phyloP scores from a whole-genome alignment of 2,113 vertebrate genomes.

The Orthochromis indermauri region DNA sequence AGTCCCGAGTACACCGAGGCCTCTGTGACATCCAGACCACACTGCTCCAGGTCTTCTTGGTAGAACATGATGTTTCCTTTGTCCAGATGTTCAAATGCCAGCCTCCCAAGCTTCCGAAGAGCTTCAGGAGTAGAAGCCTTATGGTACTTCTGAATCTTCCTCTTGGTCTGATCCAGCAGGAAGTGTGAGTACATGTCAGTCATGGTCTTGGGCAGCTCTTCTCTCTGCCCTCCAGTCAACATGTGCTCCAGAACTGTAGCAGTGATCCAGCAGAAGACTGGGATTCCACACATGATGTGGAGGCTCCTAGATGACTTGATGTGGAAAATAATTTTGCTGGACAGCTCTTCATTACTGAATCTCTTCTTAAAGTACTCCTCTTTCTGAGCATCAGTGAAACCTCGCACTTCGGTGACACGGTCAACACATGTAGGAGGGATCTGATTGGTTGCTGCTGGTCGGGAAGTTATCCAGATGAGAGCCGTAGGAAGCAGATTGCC shows the following conservation, averaged over 20 bases:
- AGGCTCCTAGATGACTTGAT: not conserved
- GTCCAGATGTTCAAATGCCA: constrained; percentile 13
- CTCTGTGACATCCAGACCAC: constrained; percentile 1
- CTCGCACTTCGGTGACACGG: constrained; percentile 1
- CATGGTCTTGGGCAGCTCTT: not conserved
- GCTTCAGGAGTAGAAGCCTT: not conserved
- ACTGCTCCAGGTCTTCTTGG: constrained; percentile 21
- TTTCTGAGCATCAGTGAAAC: not conserved
- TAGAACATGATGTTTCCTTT: constrained; percentile 25
- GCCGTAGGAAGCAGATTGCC: fast-evolving
- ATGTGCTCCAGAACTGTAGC: not conserved
- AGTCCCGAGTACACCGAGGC: constrained; percentile 2
- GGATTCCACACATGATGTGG: constrained; percentile 8
- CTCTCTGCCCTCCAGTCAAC: not conserved
- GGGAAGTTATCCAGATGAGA: not conserved
- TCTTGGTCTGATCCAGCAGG: not conserved
- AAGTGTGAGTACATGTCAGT: constrained; percentile 7
- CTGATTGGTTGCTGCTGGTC: not conserved
- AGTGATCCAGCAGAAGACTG: not conserved
- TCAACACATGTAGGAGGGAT: not conserved
- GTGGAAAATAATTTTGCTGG: not conserved
- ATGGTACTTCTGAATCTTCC: not conserved
- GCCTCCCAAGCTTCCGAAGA: not conserved
- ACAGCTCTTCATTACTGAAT: not conserved
- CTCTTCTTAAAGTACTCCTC: not conserved